A percentile compares a stretch with the other conserved stretches of the same genome.
Evolutionary conservation across 1,140 invertebrate species (phyloP).

Genomic region (Drosophila azteca): DNA sequence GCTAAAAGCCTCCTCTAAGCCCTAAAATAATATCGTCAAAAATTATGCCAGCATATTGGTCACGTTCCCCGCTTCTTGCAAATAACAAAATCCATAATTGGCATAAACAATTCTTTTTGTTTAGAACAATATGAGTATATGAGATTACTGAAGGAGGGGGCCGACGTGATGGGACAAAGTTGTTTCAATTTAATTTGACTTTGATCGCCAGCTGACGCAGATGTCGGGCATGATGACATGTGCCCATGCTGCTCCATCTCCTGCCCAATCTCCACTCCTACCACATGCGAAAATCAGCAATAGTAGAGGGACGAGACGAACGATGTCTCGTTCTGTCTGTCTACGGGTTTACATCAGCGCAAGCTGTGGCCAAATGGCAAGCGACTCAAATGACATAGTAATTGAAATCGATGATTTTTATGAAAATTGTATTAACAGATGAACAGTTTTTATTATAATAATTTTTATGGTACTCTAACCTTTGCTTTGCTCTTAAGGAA

Average conservation of each 20-base stretch:
- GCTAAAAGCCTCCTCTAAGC: too few species aligned
- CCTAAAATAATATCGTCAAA: too few species aligned
- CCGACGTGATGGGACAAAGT: slow-evolving; percentile 46
- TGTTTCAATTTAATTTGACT: slow-evolving; percentile 81
- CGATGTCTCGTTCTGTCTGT: slow-evolving; percentile 64
- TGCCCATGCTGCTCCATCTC: slow-evolving; percentile 28
- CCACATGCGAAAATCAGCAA: slow-evolving; percentile 45
- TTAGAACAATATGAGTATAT: slow-evolving; percentile 15
- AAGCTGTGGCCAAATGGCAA: slow-evolving; percentile 61
- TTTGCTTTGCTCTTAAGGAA: neutral
- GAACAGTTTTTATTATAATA: slow-evolving; percentile 51
- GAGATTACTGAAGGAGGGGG: neutral
- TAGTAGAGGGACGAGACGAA: slow-evolving; percentile 54
- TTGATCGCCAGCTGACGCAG: slow-evolving; percentile 78
- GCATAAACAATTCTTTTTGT: slow-evolving; percentile 35
- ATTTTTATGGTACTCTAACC: slow-evolving; percentile 20
- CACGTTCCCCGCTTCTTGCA: slow-evolving; percentile 9
- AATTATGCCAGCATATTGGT: slow-evolving; percentile 16
- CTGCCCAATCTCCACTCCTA: neutral
- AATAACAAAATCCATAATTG: slow-evolving; percentile 33
- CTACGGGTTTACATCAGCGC: slow-evolving; percentile 69
- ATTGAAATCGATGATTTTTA: slow-evolving; percentile 72
- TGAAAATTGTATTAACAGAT: slow-evolving; percentile 64
- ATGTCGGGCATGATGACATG: slow-evolving; percentile 64
- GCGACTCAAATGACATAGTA: slow-evolving; percentile 41